These are phyloP conservation scores for Platycheirus albimanus DNA, from an alignment of 2,888 invertebrate genomes.

Conservation along the genomic window DNA sequence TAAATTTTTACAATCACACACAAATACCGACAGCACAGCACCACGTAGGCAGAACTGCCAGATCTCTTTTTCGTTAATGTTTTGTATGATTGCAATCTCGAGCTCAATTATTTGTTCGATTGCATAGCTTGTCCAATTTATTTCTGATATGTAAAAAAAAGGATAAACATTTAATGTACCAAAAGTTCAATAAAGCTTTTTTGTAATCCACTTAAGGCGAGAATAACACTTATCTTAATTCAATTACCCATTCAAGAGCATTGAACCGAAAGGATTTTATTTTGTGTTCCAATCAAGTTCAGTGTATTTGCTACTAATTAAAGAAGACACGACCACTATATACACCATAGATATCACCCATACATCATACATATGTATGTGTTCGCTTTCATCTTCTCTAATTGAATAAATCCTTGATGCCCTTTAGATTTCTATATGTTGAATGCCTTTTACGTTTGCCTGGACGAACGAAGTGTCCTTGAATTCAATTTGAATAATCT, in stretches of 20 bases:
- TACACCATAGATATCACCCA: slow-evolving; percentile 18
- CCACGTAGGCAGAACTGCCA: too few species aligned
- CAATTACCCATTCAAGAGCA: slow-evolving; percentile 51
- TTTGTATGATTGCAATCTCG: too few species aligned
- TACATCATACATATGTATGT: not conserved
- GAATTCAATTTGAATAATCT: too few species aligned
- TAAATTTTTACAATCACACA: too few species aligned
- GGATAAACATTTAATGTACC: too few species aligned
- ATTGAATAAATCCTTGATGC: slow-evolving; percentile 33
- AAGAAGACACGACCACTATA: slow-evolving; percentile 39
- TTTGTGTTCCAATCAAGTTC: slow-evolving; percentile 24
- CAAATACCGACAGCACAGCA: too few species aligned
- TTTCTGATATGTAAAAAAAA: too few species aligned
- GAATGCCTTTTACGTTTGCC: slow-evolving; percentile 8
- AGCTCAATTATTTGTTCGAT: too few species aligned
- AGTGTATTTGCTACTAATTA: slow-evolving; percentile 40
- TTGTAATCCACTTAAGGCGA: slow-evolving; percentile 53
- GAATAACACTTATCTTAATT: slow-evolving; percentile 56
- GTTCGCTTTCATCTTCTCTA: not conserved
- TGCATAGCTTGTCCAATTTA: too few species aligned
- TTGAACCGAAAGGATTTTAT: slow-evolving; percentile 32
- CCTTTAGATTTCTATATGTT: not conserved
- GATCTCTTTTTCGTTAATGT: too few species aligned
- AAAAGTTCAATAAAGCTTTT: slow-evolving; percentile 27
- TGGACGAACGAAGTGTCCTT: not conserved